Evolutionary conservation across 2,113 vertebrate species (phyloP), one percentile per base, ranked within the genome.

Genomic region (Isichthys henryi): DNA sequence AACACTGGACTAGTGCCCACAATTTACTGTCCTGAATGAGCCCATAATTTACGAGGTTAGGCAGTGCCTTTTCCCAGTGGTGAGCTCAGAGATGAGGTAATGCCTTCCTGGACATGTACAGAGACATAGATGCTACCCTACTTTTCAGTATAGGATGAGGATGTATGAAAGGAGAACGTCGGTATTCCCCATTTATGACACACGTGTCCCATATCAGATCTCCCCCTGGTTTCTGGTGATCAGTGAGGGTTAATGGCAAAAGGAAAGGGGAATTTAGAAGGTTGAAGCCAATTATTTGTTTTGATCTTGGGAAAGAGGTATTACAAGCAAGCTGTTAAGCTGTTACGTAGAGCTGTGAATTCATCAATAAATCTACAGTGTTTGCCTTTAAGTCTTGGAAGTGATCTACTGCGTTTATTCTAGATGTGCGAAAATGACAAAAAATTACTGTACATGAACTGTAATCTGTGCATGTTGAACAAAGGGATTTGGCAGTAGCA

Each of bases 31-130:
- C 70, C 80, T 90, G 89, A 56, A 35, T 31, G 49, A 10, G 52
- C 74, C 87, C 83, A 88, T 91, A 88, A 90, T 88, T 90, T 87
- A 91, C 43, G 89, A 90, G 90, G 90, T 58, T 62, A 86, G 58
- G 86, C 82, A 56, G 13, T 39, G 39, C 74, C 23, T 8, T 49
- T 56, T 82, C 89, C 89, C 87, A 21, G 88, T 80, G 90, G 87
- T 80, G 77, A 91, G 87, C 49, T 91, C 90, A 91, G 87, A 53
- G 87, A 88, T 89, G 87, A 91, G 91, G 88, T 87, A 70, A 90
- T 80, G 39, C 45, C 27, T 50, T 35, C 88, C 23, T 46, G 27
- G 48, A 80, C 74, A 88, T 88, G 58, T 88, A 15, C 43, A 80
- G 15, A 62, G 45, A 17, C 66, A 83, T 70, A 62, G 49, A 62